A percentile compares a stretch with the other conserved stretches of the same genome.
Conservation (phyloP, 1,140 invertebrate species). For the Bombus consobrinus region DNA sequence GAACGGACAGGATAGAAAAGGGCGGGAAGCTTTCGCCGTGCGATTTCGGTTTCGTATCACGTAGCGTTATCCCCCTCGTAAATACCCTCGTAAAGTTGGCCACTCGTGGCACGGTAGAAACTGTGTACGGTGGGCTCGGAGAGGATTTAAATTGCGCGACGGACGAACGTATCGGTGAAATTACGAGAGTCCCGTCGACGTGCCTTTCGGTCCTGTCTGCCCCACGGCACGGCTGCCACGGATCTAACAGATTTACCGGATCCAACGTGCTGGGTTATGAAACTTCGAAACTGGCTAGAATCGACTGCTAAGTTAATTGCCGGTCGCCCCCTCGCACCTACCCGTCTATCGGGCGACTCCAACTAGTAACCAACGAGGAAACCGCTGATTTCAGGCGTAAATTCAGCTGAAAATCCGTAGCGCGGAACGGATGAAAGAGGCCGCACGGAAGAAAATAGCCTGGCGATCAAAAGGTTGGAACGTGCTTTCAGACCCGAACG, state of each 20-base stretch:
- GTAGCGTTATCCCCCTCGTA: slow-evolving; percentile 27
- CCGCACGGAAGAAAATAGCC: slow-evolving; percentile 4
- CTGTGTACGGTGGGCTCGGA: neutral
- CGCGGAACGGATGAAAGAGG: neutral
- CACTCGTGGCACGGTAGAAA: neutral
- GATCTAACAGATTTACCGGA: slow-evolving; percentile 50
- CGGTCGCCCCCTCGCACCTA: neutral
- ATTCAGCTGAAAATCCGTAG: slow-evolving; percentile 26
- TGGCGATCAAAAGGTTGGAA: slow-evolving; percentile 28
- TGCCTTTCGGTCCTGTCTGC: neutral
- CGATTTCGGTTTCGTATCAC: slow-evolving; percentile 26
- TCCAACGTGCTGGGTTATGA: slow-evolving; percentile 17
- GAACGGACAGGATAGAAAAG: neutral
- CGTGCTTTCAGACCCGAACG: slow-evolving; percentile 4
- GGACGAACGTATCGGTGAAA: slow-evolving; percentile 42
- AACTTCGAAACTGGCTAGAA: slow-evolving; percentile 36
- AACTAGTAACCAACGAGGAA: neutral
- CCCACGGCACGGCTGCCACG: too few relatives aligned
- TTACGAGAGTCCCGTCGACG: slow-evolving; percentile 25
- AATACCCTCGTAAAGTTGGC: slow-evolving; percentile 35
- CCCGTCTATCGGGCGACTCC: neutral
- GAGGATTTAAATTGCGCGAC: slow-evolving; percentile 25
- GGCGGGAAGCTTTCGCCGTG: neutral
- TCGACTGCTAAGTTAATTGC: slow-evolving; percentile 58
- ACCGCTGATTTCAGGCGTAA: slow-evolving; percentile 30